A percentile compares a stretch with the other conserved stretches of the same genome.
Conservation (phyloP, 2,113 vertebrate genomes). For the Atrichornis clamosus region DNA sequence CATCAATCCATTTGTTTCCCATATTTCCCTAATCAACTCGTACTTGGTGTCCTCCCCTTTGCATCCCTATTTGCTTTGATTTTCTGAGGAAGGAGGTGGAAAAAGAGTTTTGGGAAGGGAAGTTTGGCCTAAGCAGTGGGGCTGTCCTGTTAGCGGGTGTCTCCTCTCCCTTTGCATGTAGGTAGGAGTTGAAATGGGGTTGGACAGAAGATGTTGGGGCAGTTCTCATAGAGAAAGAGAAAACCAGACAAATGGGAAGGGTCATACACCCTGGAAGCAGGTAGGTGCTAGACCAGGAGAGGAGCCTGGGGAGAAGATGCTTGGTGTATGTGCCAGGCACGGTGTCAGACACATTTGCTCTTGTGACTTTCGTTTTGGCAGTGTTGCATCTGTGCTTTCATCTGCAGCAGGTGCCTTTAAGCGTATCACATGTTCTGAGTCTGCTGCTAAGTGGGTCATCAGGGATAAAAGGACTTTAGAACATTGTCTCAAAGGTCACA, state of each 20-base stretch:
- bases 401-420: neutral
- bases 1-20: neutral
- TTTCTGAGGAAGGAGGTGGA: neutral
- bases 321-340: neutral
- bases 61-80: neutral
- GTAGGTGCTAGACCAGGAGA: neutral
- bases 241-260: neutral
- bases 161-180: neutral
- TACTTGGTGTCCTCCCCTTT: neutral
- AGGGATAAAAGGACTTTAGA: neutral
- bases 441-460: neutral
- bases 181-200: neutral
- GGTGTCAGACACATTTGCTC: neutral
- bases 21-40: neutral
- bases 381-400: neutral
- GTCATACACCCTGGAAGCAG: neutral
- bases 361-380: neutral
- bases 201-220: neutral
- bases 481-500: neutral
- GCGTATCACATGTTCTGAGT: neutral
- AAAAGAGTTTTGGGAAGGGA: neutral
- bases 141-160: neutral
- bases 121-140: accelerated
- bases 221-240: neutral
- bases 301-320: neutral